Percentiles rank a stretch among this genome's conserved stretches.
Conservation (phyloP, 2,888 invertebrate genomes). For the Tinea pellionella region DNA sequence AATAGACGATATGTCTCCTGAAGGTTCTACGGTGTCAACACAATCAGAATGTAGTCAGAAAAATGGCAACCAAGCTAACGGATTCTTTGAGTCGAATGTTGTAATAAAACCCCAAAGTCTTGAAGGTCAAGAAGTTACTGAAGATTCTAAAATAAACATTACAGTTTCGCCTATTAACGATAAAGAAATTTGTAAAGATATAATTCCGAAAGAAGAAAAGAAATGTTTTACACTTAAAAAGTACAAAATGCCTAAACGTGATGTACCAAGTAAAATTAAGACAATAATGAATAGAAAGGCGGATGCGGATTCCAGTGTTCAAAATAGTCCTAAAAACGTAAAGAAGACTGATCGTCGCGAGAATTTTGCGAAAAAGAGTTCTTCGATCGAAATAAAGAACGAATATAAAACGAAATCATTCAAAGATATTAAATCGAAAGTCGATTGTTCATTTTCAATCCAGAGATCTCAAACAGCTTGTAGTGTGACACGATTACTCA, state of each 20-base stretch:
- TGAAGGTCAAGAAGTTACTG: background rate
- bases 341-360: constrained; percentile 81
- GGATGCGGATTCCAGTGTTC: constrained; percentile 63
- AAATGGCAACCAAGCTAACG: constrained; percentile 42
- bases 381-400: constrained; percentile 77
- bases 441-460: constrained; percentile 68
- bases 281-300: constrained; percentile 72
- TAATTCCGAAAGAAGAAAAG: constrained; percentile 61
- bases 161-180: constrained; percentile 22
- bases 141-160: background rate
- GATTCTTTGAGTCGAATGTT: constrained; percentile 22
- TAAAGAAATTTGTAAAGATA: constrained; percentile 44
- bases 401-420: constrained; percentile 78
- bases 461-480: constrained; percentile 63
- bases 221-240: constrained; percentile 71
- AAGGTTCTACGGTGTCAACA: constrained; percentile 68
- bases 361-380: constrained; percentile 47
- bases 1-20: constrained; percentile 78
- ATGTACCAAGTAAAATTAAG: constrained; percentile 81
- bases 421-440: constrained; percentile 91
- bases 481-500: constrained; percentile 57
- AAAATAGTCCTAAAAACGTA: constrained; percentile 69
- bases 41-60: constrained; percentile 64
- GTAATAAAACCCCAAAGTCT: background rate
- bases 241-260: constrained; percentile 82